Evolutionary conservation across 2,113 vertebrate genomes (phyloP).

Genomic region (Saguinus imperator): DNA sequence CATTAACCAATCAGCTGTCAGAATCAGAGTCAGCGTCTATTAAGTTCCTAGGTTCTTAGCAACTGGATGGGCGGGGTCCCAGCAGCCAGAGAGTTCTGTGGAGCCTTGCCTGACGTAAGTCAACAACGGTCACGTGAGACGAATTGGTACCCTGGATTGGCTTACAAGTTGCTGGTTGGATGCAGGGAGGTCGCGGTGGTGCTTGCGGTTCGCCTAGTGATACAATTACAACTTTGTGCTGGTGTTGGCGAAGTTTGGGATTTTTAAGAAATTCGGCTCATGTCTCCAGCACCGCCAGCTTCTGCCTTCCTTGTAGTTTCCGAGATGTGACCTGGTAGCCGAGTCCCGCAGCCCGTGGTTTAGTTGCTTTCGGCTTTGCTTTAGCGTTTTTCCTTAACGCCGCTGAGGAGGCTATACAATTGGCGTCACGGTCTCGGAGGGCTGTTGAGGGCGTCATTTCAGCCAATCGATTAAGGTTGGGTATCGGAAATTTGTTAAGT

Average conservation of each 20-base stretch:
- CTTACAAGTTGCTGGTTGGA: conserved; percentile 59
- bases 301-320: conserved; percentile 11
- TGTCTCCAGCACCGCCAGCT: neutral
- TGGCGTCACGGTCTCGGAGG: neutral
- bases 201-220: conserved; percentile 89
- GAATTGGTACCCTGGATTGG: conserved; percentile 81
- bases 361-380: neutral
- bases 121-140: conserved; percentile 88
- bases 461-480: neutral
- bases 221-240: conserved; percentile 93
- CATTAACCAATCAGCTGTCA: accelerated
- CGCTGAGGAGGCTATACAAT: neutral
- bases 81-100: conserved; percentile 43
- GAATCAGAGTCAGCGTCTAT: neutral
- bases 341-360: neutral
- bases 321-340: neutral
- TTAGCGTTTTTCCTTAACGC: neutral
- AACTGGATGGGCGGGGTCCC: accelerated
- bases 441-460: neutral
- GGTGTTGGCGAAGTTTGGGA: conserved; percentile 88
- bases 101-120: conserved; percentile 77
- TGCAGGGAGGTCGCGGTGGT: conserved; percentile 79
- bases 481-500: conserved; percentile 66
- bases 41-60: accelerated
- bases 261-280: conserved; percentile 78